Base-by-base conservation (phyloP, 2,113 vertebrate genomes). In the Saccopteryx leptura region DNA sequence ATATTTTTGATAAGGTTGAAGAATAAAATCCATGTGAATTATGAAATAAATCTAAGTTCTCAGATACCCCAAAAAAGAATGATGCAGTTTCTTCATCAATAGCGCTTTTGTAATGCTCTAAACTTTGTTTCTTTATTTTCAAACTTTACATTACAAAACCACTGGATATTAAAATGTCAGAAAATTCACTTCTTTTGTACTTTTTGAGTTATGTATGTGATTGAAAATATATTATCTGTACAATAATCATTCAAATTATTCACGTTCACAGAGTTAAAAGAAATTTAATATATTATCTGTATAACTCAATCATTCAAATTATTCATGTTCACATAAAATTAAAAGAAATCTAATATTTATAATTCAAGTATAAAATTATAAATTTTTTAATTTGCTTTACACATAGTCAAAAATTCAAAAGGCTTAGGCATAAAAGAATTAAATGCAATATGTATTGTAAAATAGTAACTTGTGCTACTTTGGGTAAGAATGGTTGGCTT, bases 361-460 rank as follows among this genome's bases (percentile, higher is more conserved):
- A 58, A 81, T n/a, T 92, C 86, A 94, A 95, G 76, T 87, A 93
- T 71, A 83, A 94, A 95, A 90, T 76, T n/a, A 33, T 33, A n/a
- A 60, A 75, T 65, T 56, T 88, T 2, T 82, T 81, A 83, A 69
- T 93, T 85, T 91, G 21, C 24, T 68, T 88, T 93, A 74, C 2
- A 83, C 5, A 60, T 33, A 56, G 21, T 69, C n/a, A 63, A 68
- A 68, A 92, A 81, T 74, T 82, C 18, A 68, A 63, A 91, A 63
- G 31, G 18, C 12, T 83, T 74, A 50, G 5, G 28, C 39, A 58
- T 4, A 89, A 65, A 89, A 76, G 71, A 92, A 68, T 71, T 80
- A 91, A 96, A 72, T 89, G 4, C 24, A 93, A 63, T 72, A 78
- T 92, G 7, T n/a, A n/a, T n/a, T n/a, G n/a, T 69, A 86, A 89